Evolutionary conservation across 53 echinoderm and acorn worm species (phyloP), one percentile per base, ranked within the genome.

Genomic region (Mesocentrotus franciscanus): DNA sequence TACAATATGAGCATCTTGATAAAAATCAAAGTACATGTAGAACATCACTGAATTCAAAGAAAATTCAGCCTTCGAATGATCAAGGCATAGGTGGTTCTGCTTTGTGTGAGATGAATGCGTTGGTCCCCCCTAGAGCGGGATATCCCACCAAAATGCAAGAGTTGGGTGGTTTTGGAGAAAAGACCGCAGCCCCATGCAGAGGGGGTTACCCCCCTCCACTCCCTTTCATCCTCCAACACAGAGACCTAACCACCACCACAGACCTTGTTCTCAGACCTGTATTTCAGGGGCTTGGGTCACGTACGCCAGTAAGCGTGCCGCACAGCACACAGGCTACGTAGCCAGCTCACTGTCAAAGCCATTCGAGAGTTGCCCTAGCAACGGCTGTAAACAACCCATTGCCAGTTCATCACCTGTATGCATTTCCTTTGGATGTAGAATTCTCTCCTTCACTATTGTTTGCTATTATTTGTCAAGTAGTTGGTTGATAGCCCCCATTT

Each of bases 281-380:
- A 58, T 87, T 87, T 58, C 6, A 12, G n/a, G 87, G n/a, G 87
- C 58, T 56, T 87, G 87, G 87, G 87, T 87, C 87, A 87, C 87
- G 87, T 87, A 87, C 87, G 58, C 87, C 87, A 87, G 57, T n/a
- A 87, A 58, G 87, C 87, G 58, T 87, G 87, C 87, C 87, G 29
- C 87, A 87, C 58, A 9, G 13, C 84, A 17, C 49, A 84, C 26
- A 56, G 58, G 32, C 87, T 58, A n/a, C 12, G 27, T 24, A 57
- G 10, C 87, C 87, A 56, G 29, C n/a, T 58, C n/a, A 55, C 58
- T n/a, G 27, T 87, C 20, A 20, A 84, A 87, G 58, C 29, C 87
- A 87, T 87, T 87, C 87, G 4, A 36, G 18, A 32, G 91, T 91
- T 91, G 91, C 68, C 91, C 32, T 91, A 59, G 58, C 68, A 24